These are phyloP conservation scores for Rhopalosiphum nymphaeae DNA, from an alignment of 2,888 invertebrate genomes.

Conservation along the genomic window DNA sequence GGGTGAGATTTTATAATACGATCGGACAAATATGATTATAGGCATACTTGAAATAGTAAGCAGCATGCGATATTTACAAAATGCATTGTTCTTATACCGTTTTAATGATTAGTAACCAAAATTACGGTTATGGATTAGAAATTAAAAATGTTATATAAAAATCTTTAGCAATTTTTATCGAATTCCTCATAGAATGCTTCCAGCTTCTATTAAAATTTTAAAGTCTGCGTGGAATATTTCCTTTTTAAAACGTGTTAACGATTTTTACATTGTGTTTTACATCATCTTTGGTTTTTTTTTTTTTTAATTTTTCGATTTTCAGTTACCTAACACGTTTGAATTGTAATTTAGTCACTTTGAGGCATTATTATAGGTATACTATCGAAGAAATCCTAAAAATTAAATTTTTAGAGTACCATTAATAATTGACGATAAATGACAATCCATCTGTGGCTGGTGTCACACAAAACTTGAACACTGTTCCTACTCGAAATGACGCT, in stretches of 20 bases:
- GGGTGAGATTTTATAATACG: not conserved
- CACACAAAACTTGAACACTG: not conserved
- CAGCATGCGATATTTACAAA: not conserved
- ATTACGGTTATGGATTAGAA: not conserved
- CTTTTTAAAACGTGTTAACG: not conserved
- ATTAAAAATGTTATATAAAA: not conserved
- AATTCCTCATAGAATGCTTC: not conserved
- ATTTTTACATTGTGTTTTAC: not conserved
- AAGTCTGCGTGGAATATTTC: not conserved
- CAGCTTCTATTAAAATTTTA: not conserved
- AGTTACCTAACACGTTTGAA: not conserved
- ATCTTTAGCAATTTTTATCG: not conserved
- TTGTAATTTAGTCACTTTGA: not conserved
- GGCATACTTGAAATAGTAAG: not conserved
- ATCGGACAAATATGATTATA: not conserved
- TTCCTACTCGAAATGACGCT: not conserved
- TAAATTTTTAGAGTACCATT: not conserved
- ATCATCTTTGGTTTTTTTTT: not conserved
- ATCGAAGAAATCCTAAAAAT: not conserved
- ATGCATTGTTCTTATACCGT: not conserved
- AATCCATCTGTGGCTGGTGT: not conserved
- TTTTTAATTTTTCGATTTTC: not conserved
- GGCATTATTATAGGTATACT: not conserved
- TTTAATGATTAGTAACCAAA: not conserved
- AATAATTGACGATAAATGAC: not conserved